Conservation (phyloP, 2,888 invertebrate species). For the Sphaerophoria taeniata region DNA sequence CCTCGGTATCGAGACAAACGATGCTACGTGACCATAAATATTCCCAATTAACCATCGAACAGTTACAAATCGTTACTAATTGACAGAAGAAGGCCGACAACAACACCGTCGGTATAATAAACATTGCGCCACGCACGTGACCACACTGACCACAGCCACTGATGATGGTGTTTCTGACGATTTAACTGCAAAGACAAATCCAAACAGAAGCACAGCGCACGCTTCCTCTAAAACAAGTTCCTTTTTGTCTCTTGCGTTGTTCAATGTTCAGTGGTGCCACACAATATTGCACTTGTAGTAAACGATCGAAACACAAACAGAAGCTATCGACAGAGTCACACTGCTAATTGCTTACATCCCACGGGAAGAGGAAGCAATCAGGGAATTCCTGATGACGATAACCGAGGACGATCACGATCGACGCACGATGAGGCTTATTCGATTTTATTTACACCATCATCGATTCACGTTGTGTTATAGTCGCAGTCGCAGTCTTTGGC, state of each 20-base stretch:
- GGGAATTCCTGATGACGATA: conserved; percentile 42
- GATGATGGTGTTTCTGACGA: neutral
- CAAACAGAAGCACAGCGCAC: conserved; percentile 9
- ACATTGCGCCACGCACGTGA: conserved; percentile 47
- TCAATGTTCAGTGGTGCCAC: neutral
- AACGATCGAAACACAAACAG: conserved; percentile 38
- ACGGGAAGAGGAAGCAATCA: conserved; percentile 75
- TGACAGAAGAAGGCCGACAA: conserved; percentile 76
- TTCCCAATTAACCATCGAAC: conserved; percentile 75
- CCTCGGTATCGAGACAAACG: conserved; percentile 32
- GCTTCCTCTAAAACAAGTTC: conserved; percentile 74
- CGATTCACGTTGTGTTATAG: conserved; percentile 1
- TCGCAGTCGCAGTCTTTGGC: neutral
- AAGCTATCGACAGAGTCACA: conserved; percentile 32
- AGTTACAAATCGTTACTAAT: conserved; percentile 80
- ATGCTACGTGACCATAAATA: conserved; percentile 70
- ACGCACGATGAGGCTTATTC: conserved; percentile 37
- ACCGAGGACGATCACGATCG: neutral
- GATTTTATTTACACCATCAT: conserved; percentile 53
- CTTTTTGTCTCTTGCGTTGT: conserved; percentile 46
- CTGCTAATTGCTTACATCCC: conserved; percentile 74
- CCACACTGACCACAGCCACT: conserved; percentile 26
- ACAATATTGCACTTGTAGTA: conserved; percentile 62
- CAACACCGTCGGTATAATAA: conserved; percentile 37
- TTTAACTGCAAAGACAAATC: neutral